Percentiles rank a stretch among this genome's conserved stretches.
phyloP scores from a whole-genome alignment of 2,797 vertebrate species.

The Sebastiscus albofasciatus region DNA sequence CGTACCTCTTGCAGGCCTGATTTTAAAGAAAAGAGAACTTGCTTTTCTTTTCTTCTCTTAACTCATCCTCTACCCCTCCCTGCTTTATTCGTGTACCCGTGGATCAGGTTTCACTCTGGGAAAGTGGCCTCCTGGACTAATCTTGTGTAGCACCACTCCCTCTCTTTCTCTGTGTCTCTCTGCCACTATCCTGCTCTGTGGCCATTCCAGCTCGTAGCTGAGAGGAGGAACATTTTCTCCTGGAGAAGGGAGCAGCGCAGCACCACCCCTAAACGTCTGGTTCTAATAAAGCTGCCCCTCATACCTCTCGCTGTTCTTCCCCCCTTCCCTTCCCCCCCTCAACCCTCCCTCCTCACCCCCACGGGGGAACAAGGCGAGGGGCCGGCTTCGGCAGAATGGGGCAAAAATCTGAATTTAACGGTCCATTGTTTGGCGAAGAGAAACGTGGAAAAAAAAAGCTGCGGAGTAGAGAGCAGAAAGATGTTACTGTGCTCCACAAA shows the following conservation, averaged over 20 bases:
- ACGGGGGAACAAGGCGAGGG: slow-evolving; percentile 66
- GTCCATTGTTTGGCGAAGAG: slow-evolving; percentile 46
- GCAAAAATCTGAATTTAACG: slow-evolving; percentile 63
- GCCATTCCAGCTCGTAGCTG: slow-evolving; percentile 31
- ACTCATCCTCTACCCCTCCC: slow-evolving; percentile 63
- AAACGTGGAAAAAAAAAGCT: slow-evolving; percentile 45
- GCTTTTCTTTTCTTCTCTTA: slow-evolving; percentile 49
- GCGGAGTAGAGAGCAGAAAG: slow-evolving; percentile 23
- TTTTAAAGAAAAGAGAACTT: slow-evolving; percentile 42
- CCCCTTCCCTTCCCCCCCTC: neutral
- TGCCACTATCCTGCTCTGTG: slow-evolving; percentile 39
- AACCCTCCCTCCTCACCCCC: slow-evolving; percentile 1
- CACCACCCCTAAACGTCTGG: slow-evolving; percentile 83
- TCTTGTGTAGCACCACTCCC: slow-evolving; percentile 58
- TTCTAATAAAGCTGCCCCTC: slow-evolving; percentile 84
- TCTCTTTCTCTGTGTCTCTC: slow-evolving; percentile 44
- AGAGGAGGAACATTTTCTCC: slow-evolving; percentile 56
- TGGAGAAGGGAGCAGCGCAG: slow-evolving; percentile 49
- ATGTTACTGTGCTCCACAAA: slow-evolving; percentile 19
- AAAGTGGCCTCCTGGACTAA: slow-evolving; percentile 72
- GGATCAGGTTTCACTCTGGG: slow-evolving; percentile 80
- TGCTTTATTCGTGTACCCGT: slow-evolving; percentile 58
- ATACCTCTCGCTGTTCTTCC: slow-evolving; percentile 55
- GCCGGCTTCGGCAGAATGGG: slow-evolving; percentile 56
- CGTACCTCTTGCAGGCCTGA: slow-evolving; percentile 7